phyloP scores from a whole-genome alignment of 2,113 vertebrate genomes.

The Eudyptes chrysolophus region DNA sequence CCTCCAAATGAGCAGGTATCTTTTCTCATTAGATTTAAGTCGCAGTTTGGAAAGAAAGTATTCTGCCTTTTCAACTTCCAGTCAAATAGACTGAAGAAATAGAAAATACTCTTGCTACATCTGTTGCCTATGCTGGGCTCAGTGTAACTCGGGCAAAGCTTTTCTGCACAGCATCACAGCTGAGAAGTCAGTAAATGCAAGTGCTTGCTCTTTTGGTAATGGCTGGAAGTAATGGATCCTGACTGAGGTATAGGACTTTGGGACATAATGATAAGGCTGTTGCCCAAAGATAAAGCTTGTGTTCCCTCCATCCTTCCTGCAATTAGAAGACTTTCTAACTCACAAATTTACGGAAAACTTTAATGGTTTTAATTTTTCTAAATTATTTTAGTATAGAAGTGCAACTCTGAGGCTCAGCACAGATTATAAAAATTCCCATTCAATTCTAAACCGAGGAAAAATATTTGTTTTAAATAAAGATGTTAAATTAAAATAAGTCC shows the following conservation, averaged over 20 bases:
- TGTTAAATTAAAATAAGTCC: not conserved
- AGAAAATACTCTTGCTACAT: not conserved
- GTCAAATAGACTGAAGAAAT: not conserved
- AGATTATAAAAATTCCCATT: not conserved
- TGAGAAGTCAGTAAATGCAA: not conserved
- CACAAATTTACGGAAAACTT: not conserved
- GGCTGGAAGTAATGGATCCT: not conserved
- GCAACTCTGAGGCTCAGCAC: not conserved
- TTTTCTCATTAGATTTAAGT: not conserved
- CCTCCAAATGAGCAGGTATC: not conserved
- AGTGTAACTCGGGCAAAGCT: not conserved
- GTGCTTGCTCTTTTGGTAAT: not conserved
- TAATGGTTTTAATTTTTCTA: not conserved
- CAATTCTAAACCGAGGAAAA: not conserved
- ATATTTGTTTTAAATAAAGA: not conserved
- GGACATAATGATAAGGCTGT: rapidly evolving
- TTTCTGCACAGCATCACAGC: not conserved
- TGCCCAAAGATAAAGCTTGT: not conserved
- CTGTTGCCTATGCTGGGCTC: not conserved
- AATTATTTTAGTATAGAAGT: not conserved
- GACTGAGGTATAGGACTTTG: not conserved
- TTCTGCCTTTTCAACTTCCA: not conserved
- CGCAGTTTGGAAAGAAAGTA: not conserved
- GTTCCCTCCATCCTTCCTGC: not conserved
- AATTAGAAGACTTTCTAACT: not conserved